phyloP scores from a whole-genome alignment of 2,113 vertebrate species.

The Panthera tigris region DNA sequence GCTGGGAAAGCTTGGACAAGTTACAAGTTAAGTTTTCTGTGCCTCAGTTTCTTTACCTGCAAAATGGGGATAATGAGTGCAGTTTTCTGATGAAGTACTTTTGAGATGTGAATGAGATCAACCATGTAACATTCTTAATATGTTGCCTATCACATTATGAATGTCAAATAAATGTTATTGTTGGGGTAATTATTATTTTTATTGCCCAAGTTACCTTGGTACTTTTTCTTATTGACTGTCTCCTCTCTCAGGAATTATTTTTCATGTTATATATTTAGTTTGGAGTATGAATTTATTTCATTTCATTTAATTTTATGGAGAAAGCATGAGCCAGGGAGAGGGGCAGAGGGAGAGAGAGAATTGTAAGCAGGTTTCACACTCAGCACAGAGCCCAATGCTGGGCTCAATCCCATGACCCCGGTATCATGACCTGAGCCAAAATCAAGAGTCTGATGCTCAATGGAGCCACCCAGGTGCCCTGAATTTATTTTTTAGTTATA shows the following conservation, averaged over 20 bases:
- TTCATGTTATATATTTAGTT: not conserved
- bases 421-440: too few relatives aligned
- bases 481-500: not conserved
- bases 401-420: too few relatives aligned
- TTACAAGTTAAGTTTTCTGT: not conserved
- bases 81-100: not conserved
- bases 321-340: too few relatives aligned
- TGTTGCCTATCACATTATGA: not conserved
- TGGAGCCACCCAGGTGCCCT: too few relatives aligned
- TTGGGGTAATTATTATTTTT: not conserved
- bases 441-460: too few relatives aligned
- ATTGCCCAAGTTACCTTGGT: not conserved
- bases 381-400: too few relatives aligned
- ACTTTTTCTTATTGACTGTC: not conserved
- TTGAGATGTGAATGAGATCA: not conserved
- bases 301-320: too few relatives aligned
- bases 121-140: not conserved
- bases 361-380: too few relatives aligned
- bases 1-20: not conserved
- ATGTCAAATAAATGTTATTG: not conserved
- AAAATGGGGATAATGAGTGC: not conserved
- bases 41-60: not conserved
- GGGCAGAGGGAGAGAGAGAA: too few relatives aligned
- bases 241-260: not conserved
- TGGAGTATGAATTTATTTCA: not conserved